phyloP scores from a whole-genome alignment of 2,113 vertebrate genomes.

The Smithornis capensis region DNA sequence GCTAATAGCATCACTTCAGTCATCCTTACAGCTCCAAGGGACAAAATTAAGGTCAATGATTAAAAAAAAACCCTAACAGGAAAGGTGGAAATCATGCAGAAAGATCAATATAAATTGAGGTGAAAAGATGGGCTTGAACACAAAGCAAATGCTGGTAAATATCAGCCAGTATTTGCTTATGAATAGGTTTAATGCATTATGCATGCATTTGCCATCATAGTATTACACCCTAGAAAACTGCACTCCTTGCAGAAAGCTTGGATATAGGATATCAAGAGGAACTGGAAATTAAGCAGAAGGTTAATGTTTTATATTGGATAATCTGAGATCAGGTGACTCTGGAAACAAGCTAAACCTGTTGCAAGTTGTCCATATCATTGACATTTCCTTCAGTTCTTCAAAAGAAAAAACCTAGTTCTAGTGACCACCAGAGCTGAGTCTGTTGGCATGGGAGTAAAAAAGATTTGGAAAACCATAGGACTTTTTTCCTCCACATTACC shows the following conservation, averaged over 20 bases:
- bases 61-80: neutral
- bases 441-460: neutral
- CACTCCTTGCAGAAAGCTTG: neutral
- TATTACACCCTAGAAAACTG: neutral
- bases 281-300: neutral
- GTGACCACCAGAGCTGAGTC: neutral
- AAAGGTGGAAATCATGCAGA: neutral
- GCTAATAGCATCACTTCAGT: neutral
- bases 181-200: neutral
- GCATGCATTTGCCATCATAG: neutral
- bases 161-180: neutral
- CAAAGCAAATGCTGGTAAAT: neutral
- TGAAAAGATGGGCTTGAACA: neutral
- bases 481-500: neutral
- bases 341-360: neutral
- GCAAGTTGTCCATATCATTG: neutral
- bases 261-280: accelerated
- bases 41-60: neutral
- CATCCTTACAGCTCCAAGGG: neutral
- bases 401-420: neutral
- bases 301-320: neutral
- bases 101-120: neutral
- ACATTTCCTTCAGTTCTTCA: neutral
- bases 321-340: neutral
- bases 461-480: neutral